Evolutionary conservation across 2,888 invertebrate genomes (phyloP).

Genomic region (Azorinus chamasolen): DNA sequence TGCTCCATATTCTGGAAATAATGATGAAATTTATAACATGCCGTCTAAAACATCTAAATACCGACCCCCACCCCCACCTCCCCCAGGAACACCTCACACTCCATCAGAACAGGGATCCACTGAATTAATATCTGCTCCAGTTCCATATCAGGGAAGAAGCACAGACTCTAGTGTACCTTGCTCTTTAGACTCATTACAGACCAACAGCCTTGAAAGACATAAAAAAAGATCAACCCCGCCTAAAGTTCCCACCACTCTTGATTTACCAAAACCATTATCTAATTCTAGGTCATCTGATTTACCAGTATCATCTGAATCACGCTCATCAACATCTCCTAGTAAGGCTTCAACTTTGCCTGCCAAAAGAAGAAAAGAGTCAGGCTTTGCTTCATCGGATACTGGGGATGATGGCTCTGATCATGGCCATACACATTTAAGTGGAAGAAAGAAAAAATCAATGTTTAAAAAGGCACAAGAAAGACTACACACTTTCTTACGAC

Average conservation of each 20-base stretch:
- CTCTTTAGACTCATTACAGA: neutral
- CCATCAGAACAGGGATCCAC: constrained; percentile 43
- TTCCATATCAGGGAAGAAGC: constrained; percentile 36
- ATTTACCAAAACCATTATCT: constrained; percentile 11
- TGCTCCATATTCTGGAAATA: constrained; percentile 33
- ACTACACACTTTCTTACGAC: constrained; percentile 60
- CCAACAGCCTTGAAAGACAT: neutral
- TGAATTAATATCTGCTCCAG: constrained; percentile 22
- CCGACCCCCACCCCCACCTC: constrained; percentile 54
- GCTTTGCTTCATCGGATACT: constrained; percentile 36
- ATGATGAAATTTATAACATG: constrained; percentile 6
- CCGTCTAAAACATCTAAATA: constrained; percentile 11
- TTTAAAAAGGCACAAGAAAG: constrained; percentile 75
- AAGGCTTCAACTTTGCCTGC: neutral
- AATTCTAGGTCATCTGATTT: neutral
- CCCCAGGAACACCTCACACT: constrained; percentile 56
- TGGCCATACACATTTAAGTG: constrained; percentile 16
- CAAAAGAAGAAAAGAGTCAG: constrained; percentile 17
- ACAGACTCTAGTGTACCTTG: constrained; percentile 7
- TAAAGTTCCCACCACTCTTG: constrained; percentile 29
- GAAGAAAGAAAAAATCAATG: constrained; percentile 75
- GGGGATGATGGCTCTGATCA: constrained; percentile 23
- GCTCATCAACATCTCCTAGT: neutral
- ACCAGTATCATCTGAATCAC: neutral
- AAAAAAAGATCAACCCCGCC: constrained; percentile 1